Percentiles rank a stretch among this genome's conserved stretches.
Evolutionary conservation across 2,888 invertebrate species (phyloP).

Genomic region (Sipha maydis): DNA sequence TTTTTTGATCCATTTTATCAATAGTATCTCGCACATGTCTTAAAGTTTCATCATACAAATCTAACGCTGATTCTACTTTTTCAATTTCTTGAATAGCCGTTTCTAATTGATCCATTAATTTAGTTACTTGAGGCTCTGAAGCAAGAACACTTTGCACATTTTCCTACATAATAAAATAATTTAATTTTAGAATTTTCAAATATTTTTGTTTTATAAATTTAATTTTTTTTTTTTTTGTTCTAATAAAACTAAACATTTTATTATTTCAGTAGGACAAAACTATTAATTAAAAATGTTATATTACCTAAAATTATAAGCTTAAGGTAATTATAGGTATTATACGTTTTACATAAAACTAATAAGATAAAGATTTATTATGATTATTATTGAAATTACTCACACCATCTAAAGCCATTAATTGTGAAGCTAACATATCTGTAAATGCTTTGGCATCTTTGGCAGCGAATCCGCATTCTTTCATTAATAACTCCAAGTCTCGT

Average conservation of each 20-base stretch:
- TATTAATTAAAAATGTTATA: not conserved
- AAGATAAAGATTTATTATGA: not conserved
- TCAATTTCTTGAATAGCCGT: constrained; percentile 81
- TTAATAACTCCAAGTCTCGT: constrained; percentile 82
- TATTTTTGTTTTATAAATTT: not conserved
- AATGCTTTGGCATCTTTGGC: constrained; percentile 77
- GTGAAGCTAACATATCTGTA: constrained; percentile 81
- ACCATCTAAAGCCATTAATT: constrained; percentile 86
- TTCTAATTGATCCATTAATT: constrained; percentile 78
- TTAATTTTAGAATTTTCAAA: not conserved
- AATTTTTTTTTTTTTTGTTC: not conserved
- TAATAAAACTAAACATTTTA: not conserved
- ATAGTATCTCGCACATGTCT: constrained; percentile 88
- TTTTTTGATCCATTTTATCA: constrained; percentile 91
- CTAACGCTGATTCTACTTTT: constrained; percentile 77
- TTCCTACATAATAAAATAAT: constrained; percentile 70
- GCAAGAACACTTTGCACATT: constrained; percentile 92
- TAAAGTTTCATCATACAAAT: constrained; percentile 82
- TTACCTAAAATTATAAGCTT: not conserved
- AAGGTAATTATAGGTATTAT: not conserved
- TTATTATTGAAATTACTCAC: constrained; percentile 68
- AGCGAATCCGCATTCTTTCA: constrained; percentile 87
- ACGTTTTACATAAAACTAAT: not conserved
- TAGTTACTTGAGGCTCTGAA: constrained; percentile 80
- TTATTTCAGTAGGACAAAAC: not conserved